These are phyloP conservation scores for Phymatocera aterrima DNA, from an alignment of 2,888 invertebrate species.

Conservation along the genomic window DNA sequence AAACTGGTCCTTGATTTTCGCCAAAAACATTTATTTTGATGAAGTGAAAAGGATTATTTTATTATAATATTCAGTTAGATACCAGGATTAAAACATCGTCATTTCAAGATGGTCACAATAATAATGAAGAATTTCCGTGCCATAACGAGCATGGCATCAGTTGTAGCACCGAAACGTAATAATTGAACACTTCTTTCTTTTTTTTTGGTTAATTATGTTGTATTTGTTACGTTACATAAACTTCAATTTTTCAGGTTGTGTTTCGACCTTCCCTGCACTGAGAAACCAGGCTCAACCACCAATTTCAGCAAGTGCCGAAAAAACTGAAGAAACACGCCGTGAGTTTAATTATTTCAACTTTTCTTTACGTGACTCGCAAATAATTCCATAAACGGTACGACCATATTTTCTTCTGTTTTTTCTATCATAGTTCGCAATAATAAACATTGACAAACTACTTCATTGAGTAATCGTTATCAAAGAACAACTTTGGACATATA, in stretches of 20 bases:
- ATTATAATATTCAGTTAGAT: not conserved
- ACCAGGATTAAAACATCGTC: not conserved
- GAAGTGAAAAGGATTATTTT: not conserved
- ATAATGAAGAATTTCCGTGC: conserved; percentile 39
- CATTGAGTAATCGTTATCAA: no score
- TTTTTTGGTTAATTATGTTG: conserved; percentile 2
- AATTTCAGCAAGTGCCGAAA: not conserved
- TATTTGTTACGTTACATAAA: conserved; percentile 37
- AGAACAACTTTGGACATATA: no score
- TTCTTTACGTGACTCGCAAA: no score
- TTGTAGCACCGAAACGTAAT: conserved; percentile 37
- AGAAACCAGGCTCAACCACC: conserved; percentile 29
- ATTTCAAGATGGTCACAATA: conserved; percentile 28
- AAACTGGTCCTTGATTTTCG: not conserved
- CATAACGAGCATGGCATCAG: conserved; percentile 22
- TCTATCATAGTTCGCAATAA: no score
- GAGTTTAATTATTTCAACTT: not conserved
- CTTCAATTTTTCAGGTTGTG: conserved; percentile 34
- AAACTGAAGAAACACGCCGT: conserved; percentile 42
- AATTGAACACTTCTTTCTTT: no score
- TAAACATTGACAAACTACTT: no score
- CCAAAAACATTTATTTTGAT: not conserved
- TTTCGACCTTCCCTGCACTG: conserved; percentile 23
- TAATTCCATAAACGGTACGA: no score
- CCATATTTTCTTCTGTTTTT: no score